Evolutionary conservation across 1,140 invertebrate genomes (phyloP).

Genomic region (Coboldia fuscipes): DNA sequence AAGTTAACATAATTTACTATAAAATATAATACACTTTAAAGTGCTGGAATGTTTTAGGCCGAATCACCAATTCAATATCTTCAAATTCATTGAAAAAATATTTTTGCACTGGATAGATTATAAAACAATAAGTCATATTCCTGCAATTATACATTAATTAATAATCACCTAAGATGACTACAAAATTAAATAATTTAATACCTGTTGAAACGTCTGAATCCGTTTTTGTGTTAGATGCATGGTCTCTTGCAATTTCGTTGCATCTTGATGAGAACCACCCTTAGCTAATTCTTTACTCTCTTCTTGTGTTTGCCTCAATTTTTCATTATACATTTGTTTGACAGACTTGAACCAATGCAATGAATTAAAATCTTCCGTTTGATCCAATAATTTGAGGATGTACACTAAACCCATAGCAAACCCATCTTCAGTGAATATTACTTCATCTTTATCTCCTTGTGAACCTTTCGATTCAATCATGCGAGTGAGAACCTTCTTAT

Average conservation of each 20-base stretch:
- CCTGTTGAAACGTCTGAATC: too few species aligned
- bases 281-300: slow-evolving; percentile 80
- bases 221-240: too few species aligned
- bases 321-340: slow-evolving; percentile 54
- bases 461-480: too few species aligned
- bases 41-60: too few species aligned
- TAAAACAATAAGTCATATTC: slow-evolving; percentile 85
- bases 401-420: slow-evolving; percentile 84
- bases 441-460: slow-evolving; percentile 59
- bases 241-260: too few species aligned
- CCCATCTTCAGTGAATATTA: slow-evolving; percentile 92
- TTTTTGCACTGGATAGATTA: slow-evolving; percentile 78
- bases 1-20: too few species aligned
- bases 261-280: too few species aligned
- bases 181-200: too few species aligned
- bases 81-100: slow-evolving; percentile 72
- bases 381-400: slow-evolving; percentile 44
- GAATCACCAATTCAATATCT: too few species aligned
- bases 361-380: slow-evolving; percentile 67
- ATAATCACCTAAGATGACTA: too few species aligned
- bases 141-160: slow-evolving; percentile 47
- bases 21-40: too few species aligned
- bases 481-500: slow-evolving; percentile 20
- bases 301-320: slow-evolving; percentile 82
- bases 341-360: slow-evolving; percentile 93